Evolutionary conservation across 2,888 invertebrate species (phyloP).

Genomic region (Meghimatium bilineatum): DNA sequence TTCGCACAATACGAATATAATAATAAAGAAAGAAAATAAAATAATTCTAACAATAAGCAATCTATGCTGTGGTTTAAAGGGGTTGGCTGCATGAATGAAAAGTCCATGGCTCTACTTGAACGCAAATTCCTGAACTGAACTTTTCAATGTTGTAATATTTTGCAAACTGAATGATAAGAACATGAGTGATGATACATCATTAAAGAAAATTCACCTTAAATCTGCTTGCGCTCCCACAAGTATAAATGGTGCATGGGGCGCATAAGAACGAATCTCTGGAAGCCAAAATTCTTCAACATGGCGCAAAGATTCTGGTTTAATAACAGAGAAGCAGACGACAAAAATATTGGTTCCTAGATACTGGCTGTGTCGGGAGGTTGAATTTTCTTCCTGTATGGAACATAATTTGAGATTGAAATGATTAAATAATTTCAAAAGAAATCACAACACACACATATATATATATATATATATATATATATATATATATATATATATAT

Average conservation of each 20-base stretch:
- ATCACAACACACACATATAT: neutral
- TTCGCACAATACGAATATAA: too few relatives aligned
- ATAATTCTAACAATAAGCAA: too few relatives aligned
- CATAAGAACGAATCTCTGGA: constrained; percentile 61
- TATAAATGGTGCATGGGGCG: constrained; percentile 64
- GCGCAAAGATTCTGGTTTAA: constrained; percentile 61
- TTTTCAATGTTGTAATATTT: too few relatives aligned
- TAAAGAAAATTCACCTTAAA: constrained; percentile 53
- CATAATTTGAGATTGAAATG: constrained; percentile 10
- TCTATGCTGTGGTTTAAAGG: too few relatives aligned
- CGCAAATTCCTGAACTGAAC: too few relatives aligned
- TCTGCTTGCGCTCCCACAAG: constrained; percentile 67
- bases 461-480: too few relatives aligned
- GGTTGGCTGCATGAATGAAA: too few relatives aligned
- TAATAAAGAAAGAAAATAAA: too few relatives aligned
- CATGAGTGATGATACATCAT: too few relatives aligned
- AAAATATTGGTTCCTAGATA: constrained; percentile 65
- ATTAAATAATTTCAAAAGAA: neutral
- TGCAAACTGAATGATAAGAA: too few relatives aligned
- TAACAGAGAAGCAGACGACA: constrained; percentile 68
- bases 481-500: too few relatives aligned
- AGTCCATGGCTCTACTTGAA: too few relatives aligned
- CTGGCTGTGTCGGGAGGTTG: constrained; percentile 56
- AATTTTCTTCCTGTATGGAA: constrained; percentile 56
- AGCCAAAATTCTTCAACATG: constrained; percentile 65